Base-by-base conservation (phyloP, 2,888 invertebrate genomes). In the Drosophila nigritarsus region DNA sequence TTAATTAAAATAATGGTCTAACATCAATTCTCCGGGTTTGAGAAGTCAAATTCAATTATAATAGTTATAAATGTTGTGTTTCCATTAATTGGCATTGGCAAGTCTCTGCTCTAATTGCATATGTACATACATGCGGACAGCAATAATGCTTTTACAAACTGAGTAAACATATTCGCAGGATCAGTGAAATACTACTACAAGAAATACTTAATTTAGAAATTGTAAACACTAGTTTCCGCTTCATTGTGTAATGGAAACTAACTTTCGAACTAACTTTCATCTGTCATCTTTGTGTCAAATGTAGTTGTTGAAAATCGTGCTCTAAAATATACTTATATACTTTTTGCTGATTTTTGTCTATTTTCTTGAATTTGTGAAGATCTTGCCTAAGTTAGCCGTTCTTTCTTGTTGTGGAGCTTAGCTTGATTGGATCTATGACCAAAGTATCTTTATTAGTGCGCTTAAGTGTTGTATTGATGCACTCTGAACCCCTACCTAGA, bases 391-490 rank as follows among this genome's bases (percentile, higher is more conserved):
- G 13, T 20, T 13, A 3, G 42, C 7, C 20, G 7, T 7, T 13
- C 3, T 7, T 45, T 20, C 3, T 20, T 13, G 7, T 3, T 45
- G 45, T 34, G 27, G 18, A 11, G 34, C 4, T 54, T 11, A 13
- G 27, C n/a, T 40, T 20, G 8, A 56, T 15, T 29, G 15, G 8
- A 40, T n/a, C 40, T 20, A 15, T 36, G 8, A 45, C 53, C 30
- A 36, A 18, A 29, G 34, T 24, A 11, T 66, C n/a, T 49, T 20
- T 32, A 68, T 67, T 55, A 29, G 68, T 49, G 40, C 27, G 5
- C 24, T n/a, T 5, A 42, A 42, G 36, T 51, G 20, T 36, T 24
- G 8, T 42, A 49, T 50, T 42, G 51, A 51, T 48, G 38, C 18
- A n/a, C n/a, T 18, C 15, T 38, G 13, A 32, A 42, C 40, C 42